Percentiles rank a stretch among this genome's conserved stretches.
Conservation (phyloP, 2,888 invertebrate genomes). For the Cosmorhoe ocellata region DNA sequence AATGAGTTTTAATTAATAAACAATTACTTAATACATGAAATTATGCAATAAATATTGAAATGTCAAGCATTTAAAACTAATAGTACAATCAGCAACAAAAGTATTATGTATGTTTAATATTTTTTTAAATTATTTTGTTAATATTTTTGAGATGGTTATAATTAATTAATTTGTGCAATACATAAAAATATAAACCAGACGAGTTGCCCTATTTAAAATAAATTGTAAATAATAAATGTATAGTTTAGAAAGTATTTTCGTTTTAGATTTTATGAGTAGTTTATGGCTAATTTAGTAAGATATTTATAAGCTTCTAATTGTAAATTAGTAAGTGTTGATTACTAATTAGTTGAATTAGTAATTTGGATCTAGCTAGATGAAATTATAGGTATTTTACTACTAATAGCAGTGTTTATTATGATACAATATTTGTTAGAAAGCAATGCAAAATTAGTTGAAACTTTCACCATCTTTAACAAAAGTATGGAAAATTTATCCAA, state of each 20-base stretch:
- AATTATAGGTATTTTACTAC: conserved; percentile 2
- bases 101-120: background rate
- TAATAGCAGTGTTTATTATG: conserved; percentile 2
- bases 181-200: conserved; percentile 22
- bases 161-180: conserved; percentile 28
- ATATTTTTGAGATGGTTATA: background rate
- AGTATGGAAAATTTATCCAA: too few relatives aligned
- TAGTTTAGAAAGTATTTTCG: conserved; percentile 28
- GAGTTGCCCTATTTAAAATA: conserved; percentile 27
- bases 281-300: conserved; percentile 23
- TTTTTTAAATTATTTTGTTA: background rate
- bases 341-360: conserved; percentile 30
- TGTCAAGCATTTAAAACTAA: conserved; percentile 14
- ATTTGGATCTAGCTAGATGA: conserved; percentile 13
- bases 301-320: conserved; percentile 30
- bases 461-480: too few relatives aligned
- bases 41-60: conserved; percentile 5
- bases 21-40: background rate
- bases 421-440: background rate
- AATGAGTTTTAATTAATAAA: background rate
- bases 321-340: conserved; percentile 32
- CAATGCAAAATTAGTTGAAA: background rate
- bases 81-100: conserved; percentile 1
- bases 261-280: conserved; percentile 29
- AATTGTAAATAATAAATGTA: conserved; percentile 38